Evolutionary conservation across 2,113 vertebrate species (phyloP).

Genomic region (Antigone vipio): DNA sequence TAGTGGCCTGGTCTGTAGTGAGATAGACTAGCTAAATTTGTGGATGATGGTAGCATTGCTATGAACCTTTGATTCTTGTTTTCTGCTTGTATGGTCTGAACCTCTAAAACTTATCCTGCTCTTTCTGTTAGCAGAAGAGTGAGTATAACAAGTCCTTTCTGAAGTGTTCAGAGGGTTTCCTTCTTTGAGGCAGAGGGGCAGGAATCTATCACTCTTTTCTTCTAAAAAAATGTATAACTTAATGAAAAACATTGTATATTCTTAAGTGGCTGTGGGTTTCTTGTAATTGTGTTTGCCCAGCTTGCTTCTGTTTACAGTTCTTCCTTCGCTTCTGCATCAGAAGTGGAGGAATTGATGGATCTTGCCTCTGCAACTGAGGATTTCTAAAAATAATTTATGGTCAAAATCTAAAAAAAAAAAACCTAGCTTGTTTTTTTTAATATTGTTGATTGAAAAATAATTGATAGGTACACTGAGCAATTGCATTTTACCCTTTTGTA

Average conservation of each 20-base stretch:
- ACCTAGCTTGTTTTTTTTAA: not conserved
- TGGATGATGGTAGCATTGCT: not conserved
- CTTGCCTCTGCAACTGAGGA: not conserved
- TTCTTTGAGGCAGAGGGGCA: not conserved
- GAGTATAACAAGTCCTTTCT: not conserved
- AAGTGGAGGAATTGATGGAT: not conserved
- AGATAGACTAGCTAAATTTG: not conserved
- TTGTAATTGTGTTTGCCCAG: not conserved
- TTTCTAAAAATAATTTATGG: not conserved
- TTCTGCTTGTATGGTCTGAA: not conserved
- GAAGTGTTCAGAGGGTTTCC: not conserved
- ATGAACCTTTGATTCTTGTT: not conserved
- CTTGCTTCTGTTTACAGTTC: not conserved
- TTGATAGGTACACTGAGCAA: not conserved
- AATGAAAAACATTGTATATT: not conserved
- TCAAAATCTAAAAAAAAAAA: not conserved
- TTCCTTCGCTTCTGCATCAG: not conserved
- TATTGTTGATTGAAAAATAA: not conserved
- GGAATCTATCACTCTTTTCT: not conserved
- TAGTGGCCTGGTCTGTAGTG: not conserved
- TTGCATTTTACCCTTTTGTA: not conserved
- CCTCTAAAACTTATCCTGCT: not conserved
- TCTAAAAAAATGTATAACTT: not conserved
- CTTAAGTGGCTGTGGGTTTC: not conserved
- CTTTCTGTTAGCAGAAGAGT: not conserved